phyloP scores from a whole-genome alignment of 2,113 vertebrate species.

The Siniperca knerii region DNA sequence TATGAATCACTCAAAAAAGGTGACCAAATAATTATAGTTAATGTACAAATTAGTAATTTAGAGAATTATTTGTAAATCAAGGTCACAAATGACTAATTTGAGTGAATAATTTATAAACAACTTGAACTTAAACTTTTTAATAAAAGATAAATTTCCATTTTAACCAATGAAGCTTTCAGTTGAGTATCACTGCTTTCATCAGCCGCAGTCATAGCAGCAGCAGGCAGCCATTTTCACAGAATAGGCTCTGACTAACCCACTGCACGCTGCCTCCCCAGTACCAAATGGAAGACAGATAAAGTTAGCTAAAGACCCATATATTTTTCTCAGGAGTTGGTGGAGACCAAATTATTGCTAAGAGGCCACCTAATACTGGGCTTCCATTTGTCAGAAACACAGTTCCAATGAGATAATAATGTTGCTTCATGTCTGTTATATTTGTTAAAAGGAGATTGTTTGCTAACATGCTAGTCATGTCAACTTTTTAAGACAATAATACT shows the following conservation, averaged over 20 bases:
- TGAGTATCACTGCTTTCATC: neutral
- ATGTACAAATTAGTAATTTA: neutral
- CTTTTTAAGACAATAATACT: neutral
- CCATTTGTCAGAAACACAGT: neutral
- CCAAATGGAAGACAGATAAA: neutral
- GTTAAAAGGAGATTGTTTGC: neutral
- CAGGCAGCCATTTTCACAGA: constrained; percentile 5
- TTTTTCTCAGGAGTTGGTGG: neutral
- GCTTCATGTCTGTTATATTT: neutral
- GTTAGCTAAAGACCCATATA: neutral
- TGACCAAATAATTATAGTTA: neutral
- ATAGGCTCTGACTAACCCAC: neutral
- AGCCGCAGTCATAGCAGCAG: neutral
- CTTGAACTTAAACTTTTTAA: neutral
- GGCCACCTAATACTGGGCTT: too few relatives aligned
- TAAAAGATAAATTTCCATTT: neutral
- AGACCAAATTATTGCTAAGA: neutral
- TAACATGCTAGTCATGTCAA: neutral
- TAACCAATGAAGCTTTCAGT: neutral
- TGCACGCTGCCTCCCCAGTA: neutral
- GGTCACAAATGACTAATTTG: neutral
- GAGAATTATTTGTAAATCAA: neutral
- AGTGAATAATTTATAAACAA: neutral
- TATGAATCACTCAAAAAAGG: too few relatives aligned
- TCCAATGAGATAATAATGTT: neutral